Conservation (phyloP, 2,888 invertebrate genomes). For the Enchytraeus crypticus region DNA sequence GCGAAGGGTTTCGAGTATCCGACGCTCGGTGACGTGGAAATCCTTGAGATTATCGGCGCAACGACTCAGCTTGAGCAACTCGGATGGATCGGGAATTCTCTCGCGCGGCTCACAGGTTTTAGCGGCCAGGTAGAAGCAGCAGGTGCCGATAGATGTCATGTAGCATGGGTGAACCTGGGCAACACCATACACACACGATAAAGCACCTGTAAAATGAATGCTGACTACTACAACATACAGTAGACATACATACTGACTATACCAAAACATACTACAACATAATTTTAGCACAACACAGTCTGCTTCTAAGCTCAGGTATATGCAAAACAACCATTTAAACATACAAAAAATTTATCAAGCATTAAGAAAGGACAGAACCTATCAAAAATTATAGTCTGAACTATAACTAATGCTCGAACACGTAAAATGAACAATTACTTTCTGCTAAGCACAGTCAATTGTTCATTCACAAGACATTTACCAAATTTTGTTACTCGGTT, state of each 20-base stretch:
- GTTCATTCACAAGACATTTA: no score
- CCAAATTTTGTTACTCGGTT: no score
- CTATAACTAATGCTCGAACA: no score
- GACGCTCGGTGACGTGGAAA: slow-evolving; percentile 39
- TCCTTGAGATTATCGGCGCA: slow-evolving; percentile 39
- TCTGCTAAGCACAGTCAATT: no score
- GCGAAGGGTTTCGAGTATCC: slow-evolving; percentile 37
- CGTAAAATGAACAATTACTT: no score
- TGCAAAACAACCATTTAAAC: neutral
- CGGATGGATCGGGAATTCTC: slow-evolving; percentile 32
- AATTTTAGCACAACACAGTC: no score
- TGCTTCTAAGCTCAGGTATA: neutral
- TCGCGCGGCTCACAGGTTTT: slow-evolving; percentile 33
- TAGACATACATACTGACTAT: neutral
- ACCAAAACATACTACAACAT: neutral
- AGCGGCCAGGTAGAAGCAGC: slow-evolving; percentile 37
- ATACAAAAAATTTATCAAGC: no score
- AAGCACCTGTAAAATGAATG: neutral
- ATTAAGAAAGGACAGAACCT: no score
- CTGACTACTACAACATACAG: neutral
- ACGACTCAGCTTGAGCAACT: slow-evolving; percentile 34
- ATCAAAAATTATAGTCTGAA: no score
- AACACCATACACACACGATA: neutral
- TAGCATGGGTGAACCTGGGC: slow-evolving; percentile 23
- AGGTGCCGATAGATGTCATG: slow-evolving; percentile 36